phyloP scores from a whole-genome alignment of 2,113 vertebrate species.

The Crotalus viridis region DNA sequence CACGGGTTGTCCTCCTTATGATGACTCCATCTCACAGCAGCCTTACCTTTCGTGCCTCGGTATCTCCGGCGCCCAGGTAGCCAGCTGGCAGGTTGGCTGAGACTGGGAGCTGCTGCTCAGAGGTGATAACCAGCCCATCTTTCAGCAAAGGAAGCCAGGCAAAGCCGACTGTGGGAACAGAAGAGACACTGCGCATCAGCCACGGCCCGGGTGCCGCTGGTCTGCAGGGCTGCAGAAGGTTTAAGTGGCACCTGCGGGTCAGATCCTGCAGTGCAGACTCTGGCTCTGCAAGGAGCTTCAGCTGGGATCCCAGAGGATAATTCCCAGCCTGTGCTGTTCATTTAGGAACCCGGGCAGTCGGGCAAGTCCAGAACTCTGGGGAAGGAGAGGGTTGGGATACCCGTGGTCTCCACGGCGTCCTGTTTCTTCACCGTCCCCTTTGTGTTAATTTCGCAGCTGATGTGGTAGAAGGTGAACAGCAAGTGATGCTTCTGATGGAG shows the following conservation, averaged over 20 bases:
- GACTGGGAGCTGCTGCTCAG: conserved; percentile 86
- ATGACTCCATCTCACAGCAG: background rate
- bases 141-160: conserved; percentile 87
- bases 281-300: background rate
- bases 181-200: accelerated
- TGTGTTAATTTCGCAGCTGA: conserved; percentile 95
- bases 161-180: conserved; percentile 81
- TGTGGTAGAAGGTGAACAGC: conserved; percentile 95
- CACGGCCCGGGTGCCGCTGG: accelerated
- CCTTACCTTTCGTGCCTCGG: conserved; percentile 82
- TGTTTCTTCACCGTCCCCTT: conserved; percentile 90
- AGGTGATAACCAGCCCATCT: conserved; percentile 85
- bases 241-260: background rate
- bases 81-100: conserved; percentile 84
- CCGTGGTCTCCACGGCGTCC: conserved; percentile 87
- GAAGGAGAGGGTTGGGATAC: conserved; percentile 62
- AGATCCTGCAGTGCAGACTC: background rate
- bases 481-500: conserved; percentile 95
- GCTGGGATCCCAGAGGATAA: background rate
- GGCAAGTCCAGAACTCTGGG: background rate
- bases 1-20: background rate
- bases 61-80: conserved; percentile 79
- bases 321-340: background rate
- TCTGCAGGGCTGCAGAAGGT: no score
- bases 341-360: background rate